Conservation (phyloP, 2,797 vertebrate genomes). For the Sitta carolinensis region DNA sequence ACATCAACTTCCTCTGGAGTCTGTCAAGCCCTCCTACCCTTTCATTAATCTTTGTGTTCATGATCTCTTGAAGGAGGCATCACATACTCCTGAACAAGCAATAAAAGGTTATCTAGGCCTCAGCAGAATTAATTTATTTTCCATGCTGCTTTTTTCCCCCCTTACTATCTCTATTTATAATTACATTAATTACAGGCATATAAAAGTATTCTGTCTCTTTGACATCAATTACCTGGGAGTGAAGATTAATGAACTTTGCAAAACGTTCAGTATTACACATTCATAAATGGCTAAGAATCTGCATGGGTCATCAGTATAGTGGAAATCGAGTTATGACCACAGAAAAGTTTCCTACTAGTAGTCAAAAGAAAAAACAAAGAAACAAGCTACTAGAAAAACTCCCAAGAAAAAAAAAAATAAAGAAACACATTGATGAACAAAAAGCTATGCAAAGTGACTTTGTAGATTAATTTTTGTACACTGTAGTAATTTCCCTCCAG, state of each 20-base stretch:
- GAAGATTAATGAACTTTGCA: conserved; percentile 55
- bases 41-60: not conserved
- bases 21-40: not conserved
- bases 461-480: not conserved
- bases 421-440: not conserved
- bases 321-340: conserved; percentile 7
- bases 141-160: not conserved
- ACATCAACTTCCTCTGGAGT: not conserved
- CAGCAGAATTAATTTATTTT: conserved; percentile 51
- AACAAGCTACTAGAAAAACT: not conserved
- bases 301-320: not conserved
- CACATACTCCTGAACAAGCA: not conserved
- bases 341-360: not conserved
- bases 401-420: not conserved
- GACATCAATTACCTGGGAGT: conserved; percentile 56
- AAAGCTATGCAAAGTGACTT: not conserved
- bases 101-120: not conserved
- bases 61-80: not conserved
- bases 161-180: conserved; percentile 19
- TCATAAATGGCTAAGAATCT: conserved; percentile 28
- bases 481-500: not conserved
- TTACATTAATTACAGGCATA: conserved; percentile 36
- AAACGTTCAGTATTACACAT: conserved; percentile 19
- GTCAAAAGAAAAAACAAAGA: not conserved
- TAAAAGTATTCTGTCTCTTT: conserved; percentile 24